Percentiles rank a stretch among this genome's conserved stretches.
These are phyloP conservation scores for Zoanthus solanderi DNA, from an alignment of 92 coral and sea anemone species.

Conservation along the genomic window DNA sequence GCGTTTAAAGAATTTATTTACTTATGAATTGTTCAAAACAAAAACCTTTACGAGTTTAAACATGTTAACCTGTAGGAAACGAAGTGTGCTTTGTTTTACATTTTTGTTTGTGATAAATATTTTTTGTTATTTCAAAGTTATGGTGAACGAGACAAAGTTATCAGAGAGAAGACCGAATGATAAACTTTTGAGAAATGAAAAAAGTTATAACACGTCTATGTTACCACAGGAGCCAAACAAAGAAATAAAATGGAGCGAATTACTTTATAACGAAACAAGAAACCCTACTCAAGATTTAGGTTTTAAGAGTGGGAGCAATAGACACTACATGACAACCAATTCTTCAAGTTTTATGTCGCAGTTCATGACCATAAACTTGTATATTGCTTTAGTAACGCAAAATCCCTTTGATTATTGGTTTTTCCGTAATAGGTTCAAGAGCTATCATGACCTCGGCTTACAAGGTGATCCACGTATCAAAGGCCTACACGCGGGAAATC, in stretches of 20 bases:
- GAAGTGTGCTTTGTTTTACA: not conserved
- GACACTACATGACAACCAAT: not conserved
- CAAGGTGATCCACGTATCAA: slow-evolving; percentile 7
- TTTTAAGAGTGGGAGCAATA: not conserved
- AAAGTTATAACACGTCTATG: not conserved
- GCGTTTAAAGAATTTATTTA: not conserved
- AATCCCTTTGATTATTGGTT: slow-evolving; percentile 21
- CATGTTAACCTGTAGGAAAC: not conserved
- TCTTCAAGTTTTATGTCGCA: not conserved
- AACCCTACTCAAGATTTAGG: not conserved
- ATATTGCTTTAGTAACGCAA: not conserved
- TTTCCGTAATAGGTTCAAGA: slow-evolving; percentile 19
- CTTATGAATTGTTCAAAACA: not conserved
- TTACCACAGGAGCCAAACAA: not conserved
- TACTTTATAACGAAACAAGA: not conserved
- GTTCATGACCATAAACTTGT: not conserved
- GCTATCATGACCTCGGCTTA: slow-evolving; percentile 18
- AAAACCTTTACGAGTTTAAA: not conserved
- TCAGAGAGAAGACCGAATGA: not conserved
- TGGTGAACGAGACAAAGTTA: not conserved
- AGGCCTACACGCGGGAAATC: slow-evolving; percentile 33
- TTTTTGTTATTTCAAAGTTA: slow-evolving; percentile 4
- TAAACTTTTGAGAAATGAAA: not conserved
- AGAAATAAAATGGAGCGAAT: not conserved
- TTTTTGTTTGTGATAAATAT: slow-evolving; percentile 5